Evolutionary conservation across 37 sponge, comb jelly and placozoan genomes (phyloP), one percentile per base, ranked within the genome.

Genomic region (Chondrilla cf. caribensis): DNA sequence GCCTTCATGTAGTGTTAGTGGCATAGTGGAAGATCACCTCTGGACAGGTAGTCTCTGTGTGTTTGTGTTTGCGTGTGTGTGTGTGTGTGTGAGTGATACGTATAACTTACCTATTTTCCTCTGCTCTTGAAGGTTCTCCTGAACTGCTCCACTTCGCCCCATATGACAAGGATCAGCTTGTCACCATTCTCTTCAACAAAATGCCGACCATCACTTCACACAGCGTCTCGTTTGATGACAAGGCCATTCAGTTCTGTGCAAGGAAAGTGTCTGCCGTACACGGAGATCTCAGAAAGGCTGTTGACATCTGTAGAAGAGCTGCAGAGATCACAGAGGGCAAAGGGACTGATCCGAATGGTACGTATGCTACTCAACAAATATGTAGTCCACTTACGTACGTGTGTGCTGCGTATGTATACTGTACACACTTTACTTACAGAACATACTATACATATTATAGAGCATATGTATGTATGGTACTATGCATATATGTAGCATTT

Each of bases 201-300:
- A 22, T 83, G 0, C n/a, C 38, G 22, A 6, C 54, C 38, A 38
- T 2, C 47, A 15, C n/a, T 25, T 58, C 54, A 0, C 25, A 22
- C 6, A 40, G 15, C 0, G 60, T 43, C 0, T 58, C 81, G 29
- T 78, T 96, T 29, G 89, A 91, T 42, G 83, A 86, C 7, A 79
- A 54, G 62, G 95, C 95, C 15, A 82, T 97, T 0, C 83, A 91
- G 86, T 92, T 92, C 72, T 94, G 95, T 86, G 95, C 97, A 3
- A 68, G 97, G 47, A 94, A 94, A 66, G 90, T 97, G 32, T 79
- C 97, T 6, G 82, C 95, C 0, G 95, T 91, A 14, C 82, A 90
- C 70, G 97, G 97, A 19, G 97, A 97, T 70, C 62, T 90, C n/a
- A 72, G 97, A 36, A 97, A 94, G 79, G 97, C 97, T n/a, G 80